Conservation (phyloP, 2,797 vertebrate genomes). For the Sternarchorhynchus goeldii region DNA sequence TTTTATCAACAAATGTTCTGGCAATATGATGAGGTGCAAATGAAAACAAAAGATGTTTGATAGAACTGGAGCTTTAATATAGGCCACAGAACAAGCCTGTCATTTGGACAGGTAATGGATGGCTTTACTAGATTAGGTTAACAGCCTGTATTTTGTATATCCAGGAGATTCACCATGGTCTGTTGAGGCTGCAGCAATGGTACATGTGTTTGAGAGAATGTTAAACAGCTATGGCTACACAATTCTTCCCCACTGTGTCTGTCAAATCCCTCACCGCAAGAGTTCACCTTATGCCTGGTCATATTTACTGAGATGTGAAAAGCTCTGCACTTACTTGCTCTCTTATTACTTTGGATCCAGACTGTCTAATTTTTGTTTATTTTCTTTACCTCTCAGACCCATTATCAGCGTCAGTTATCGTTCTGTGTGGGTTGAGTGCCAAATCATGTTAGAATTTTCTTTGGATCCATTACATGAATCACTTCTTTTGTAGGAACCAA, state of each 20-base stretch:
- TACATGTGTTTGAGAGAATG: neutral
- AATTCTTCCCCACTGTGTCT: no score
- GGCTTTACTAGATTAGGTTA: conserved; percentile 40
- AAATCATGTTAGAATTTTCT: conserved; percentile 36
- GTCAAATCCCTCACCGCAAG: neutral
- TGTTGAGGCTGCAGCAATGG: conserved; percentile 48
- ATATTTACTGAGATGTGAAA: conserved; percentile 61
- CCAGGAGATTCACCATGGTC: conserved; percentile 47
- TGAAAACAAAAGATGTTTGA: conserved; percentile 34
- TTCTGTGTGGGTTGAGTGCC: neutral
- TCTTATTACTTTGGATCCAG: conserved; percentile 19
- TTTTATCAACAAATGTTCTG: neutral
- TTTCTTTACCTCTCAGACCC: conserved; percentile 2
- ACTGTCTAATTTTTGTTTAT: conserved; percentile 22
- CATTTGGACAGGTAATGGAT: conserved; percentile 36
- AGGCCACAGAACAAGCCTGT: conserved; percentile 49
- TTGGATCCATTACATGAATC: neutral
- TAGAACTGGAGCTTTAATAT: conserved; percentile 53
- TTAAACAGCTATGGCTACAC: no score
- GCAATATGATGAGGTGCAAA: conserved; percentile 2
- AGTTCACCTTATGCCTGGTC: conserved; percentile 59
- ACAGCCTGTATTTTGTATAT: conserved; percentile 43
- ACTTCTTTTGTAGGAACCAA: neutral
- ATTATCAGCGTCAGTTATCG: neutral
- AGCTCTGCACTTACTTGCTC: conserved; percentile 55